A percentile compares a stretch with the other conserved stretches of the same genome.
Evolutionary conservation across 2,797 vertebrate genomes (phyloP).

Genomic region (Neosilurus mollespiculum): DNA sequence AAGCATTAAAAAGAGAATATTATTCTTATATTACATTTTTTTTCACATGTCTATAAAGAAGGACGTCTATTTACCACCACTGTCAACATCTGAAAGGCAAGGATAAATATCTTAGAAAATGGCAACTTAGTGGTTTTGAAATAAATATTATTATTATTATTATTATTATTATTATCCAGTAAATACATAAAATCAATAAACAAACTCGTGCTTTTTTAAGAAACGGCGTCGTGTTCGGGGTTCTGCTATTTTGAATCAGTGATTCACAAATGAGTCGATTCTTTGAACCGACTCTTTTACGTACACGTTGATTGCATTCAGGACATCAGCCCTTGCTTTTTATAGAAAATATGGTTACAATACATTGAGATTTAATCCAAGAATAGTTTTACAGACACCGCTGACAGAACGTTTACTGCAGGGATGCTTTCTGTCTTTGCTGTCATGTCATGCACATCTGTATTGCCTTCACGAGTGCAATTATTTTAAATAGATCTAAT

Average conservation of each 20-base stretch:
- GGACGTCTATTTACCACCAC: constrained; percentile 37
- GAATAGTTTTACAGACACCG: not conserved
- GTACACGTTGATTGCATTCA: not conserved
- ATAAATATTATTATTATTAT: not conserved
- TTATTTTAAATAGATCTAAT: not conserved
- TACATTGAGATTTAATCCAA: not conserved
- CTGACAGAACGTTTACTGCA: not conserved
- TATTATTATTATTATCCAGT: not conserved
- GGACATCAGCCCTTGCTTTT: not conserved
- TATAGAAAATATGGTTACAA: not conserved
- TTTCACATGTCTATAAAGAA: constrained; percentile 19
- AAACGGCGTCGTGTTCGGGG: too few relatives aligned
- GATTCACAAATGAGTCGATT: not conserved
- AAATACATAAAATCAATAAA: not conserved
- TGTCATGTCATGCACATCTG: not conserved
- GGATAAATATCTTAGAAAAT: constrained; percentile 3
- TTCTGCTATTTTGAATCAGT: not conserved
- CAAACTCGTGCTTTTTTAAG: not conserved
- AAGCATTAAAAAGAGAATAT: not conserved
- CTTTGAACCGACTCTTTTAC: not conserved
- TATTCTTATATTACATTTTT: not conserved
- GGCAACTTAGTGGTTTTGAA: not conserved
- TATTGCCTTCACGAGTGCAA: not conserved
- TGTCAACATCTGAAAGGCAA: constrained; percentile 42
- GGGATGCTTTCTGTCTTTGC: not conserved